Base-by-base conservation (phyloP, 2,797 vertebrate species). In the Ciconia nigra region DNA sequence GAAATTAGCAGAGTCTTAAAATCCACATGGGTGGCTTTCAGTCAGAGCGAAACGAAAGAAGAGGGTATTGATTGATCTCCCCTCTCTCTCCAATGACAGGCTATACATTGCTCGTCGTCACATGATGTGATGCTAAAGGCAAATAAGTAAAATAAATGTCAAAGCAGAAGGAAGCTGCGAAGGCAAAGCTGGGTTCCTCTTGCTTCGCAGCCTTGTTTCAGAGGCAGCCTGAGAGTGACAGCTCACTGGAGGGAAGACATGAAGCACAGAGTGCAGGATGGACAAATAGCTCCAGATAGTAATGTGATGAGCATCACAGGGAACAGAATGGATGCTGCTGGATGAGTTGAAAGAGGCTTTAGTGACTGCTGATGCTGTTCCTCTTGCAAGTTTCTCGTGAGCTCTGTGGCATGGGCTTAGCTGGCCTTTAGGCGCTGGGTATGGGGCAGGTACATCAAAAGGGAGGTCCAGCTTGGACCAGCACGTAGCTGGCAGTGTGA, bases 1-100 rank as follows among this genome's bases (percentile, higher is more conserved):
- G 35, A 31, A 93, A 62, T 90, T n/a, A 88, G 54, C 11, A 19
- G 33, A 77, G 62, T 31, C 74, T 73, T 42, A 39, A 94, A 95
- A 91, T 89, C 94, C 91, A 80, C 74, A 11, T 47, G 93, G 87
- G 94, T 93, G 93, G 91, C 74, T 94, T 91, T 72, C 86, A 29
- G 70, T 41, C 1, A 0, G n/a, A 63, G 70, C 0, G 0, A 42
- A 80, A 65, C 0, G 16, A 35, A 31, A 51, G 37, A 28, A 58
- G 19, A 62, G 42, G 25, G 44, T n/a, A 41, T n/a, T 26, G 72
- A 35, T 24, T 15, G 58, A 71, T 57, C 16, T 42, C 14, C 17
- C 39, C 26, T 63, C 63, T 73, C 21, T 37, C 39, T 28, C 46
- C 0, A 1, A 55, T 12, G 58, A 39, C 58, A 67, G 44, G 17